A percentile compares a stretch with the other conserved stretches of the same genome.
phyloP scores from a whole-genome alignment of 2,113 vertebrate genomes.

The Oreocharis arfaki region DNA sequence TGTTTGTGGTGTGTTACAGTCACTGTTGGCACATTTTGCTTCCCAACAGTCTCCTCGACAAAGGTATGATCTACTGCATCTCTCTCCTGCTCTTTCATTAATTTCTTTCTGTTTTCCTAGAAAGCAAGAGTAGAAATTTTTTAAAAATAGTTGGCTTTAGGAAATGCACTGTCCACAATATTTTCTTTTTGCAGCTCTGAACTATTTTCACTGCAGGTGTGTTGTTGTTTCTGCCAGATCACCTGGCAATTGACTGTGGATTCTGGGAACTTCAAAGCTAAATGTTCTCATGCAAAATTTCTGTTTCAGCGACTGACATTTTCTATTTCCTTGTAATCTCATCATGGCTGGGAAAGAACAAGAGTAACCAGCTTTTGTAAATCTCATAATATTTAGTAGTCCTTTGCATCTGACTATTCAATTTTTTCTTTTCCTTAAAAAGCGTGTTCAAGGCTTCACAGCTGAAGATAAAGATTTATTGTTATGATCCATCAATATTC shows the following conservation, averaged over 20 bases:
- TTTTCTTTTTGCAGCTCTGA: neutral
- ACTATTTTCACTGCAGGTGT: slow-evolving; percentile 24
- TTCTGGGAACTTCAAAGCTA: slow-evolving; percentile 42
- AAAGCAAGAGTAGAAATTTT: neutral
- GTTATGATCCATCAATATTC: neutral
- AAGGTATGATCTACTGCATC: neutral
- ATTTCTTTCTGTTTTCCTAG: neutral
- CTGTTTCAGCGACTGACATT: neutral
- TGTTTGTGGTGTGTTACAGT: neutral
- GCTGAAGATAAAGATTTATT: neutral
- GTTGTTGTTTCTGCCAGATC: slow-evolving; percentile 35
- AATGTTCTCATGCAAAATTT: neutral
- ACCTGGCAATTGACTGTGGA: slow-evolving; percentile 20
- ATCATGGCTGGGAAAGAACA: neutral
- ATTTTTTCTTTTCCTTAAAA: neutral
- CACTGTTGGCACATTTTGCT: neutral
- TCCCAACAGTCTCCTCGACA: neutral
- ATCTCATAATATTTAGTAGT: neutral
- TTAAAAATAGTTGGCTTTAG: neutral
- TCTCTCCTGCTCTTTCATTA: neutral
- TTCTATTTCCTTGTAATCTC: slow-evolving; percentile 19
- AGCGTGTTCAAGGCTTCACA: neutral
- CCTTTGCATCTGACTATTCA: neutral
- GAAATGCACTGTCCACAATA: neutral
- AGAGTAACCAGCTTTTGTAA: neutral